Evolutionary conservation across 2,888 invertebrate genomes (phyloP).

Genomic region (Yponomeuta cagnagella): DNA sequence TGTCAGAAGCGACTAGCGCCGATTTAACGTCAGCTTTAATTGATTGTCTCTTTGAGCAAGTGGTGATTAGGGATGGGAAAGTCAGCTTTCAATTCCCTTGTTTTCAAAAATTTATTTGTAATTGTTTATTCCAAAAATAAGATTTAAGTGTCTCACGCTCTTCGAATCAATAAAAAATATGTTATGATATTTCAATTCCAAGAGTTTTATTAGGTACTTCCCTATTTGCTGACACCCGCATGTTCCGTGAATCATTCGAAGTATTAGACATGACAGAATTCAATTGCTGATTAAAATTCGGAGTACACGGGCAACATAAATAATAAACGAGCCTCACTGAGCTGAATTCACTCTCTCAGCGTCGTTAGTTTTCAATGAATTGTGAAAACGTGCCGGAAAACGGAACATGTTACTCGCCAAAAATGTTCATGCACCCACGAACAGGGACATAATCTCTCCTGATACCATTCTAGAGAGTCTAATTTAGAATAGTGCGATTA

Average conservation of each 20-base stretch:
- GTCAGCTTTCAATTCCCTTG: too few species aligned
- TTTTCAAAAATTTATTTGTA: too few species aligned
- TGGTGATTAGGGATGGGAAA: too few species aligned
- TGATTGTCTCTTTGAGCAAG: too few species aligned
- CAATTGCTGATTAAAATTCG: constrained; percentile 37
- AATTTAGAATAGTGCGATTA: constrained; percentile 31
- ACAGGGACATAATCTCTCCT: constrained; percentile 9
- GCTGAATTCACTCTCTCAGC: constrained; percentile 24
- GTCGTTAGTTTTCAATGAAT: constrained; percentile 35
- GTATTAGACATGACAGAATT: constrained; percentile 10
- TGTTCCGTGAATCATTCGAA: neutral
- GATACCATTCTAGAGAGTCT: constrained; percentile 32
- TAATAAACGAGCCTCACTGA: constrained; percentile 44
- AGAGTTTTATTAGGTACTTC: neutral
- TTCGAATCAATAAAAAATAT: too few species aligned
- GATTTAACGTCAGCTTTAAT: too few species aligned
- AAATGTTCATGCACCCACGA: constrained; percentile 33
- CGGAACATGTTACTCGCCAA: constrained; percentile 32
- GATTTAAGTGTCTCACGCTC: too few species aligned
- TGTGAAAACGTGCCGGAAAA: constrained; percentile 53
- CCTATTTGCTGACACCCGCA: neutral
- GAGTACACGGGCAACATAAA: constrained; percentile 40
- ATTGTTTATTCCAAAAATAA: too few species aligned
- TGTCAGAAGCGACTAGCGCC: too few species aligned
- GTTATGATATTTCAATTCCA: too few species aligned